Base-by-base conservation (phyloP, 2,888 invertebrate species). In the Quadroppia sp. region DNA sequence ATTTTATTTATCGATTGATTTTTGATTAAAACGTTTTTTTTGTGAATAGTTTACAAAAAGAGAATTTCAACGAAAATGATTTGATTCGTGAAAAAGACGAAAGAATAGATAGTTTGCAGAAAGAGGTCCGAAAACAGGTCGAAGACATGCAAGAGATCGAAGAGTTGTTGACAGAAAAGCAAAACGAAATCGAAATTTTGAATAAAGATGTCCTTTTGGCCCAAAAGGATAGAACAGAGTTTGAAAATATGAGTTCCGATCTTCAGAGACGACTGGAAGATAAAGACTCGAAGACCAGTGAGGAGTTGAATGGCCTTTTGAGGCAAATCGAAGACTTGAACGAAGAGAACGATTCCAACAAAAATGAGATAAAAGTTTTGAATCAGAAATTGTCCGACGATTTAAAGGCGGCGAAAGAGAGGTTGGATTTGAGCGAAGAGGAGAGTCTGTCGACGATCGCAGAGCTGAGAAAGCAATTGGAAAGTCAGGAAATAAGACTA, bases 311-410 rank as follows among this genome's bases (percentile, higher is more conserved):
- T 4, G 28, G 28, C 1, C 30, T 59, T 28, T 15, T 23, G 59
- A 30, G 30, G 13, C 11, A 59, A 25, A 59, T 59, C 17, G 59
- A 59, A 30, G 59, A 59, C 28, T 28, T 59, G 28, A 59, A 59
- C 17, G 59, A 59, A 59, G 59, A 59, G 28, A 59, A 23, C 23
- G 59, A 59, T 28, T 59, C 59, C 13, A 59, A 59, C 28, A 25
- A 28, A 17, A 59, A 28, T 28, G 59, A 59, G 28, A 28, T 79
- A 87, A 87, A 71, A 88, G 81, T 80, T 87, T 87, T 79, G 87
- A 86, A 80, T 88, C 87, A 72, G 87, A 87, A 2, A 98, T 96
- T 17, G 92, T 89, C 78, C 87, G 90, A 0, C 99, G 99, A 50
- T 99, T 92, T 45, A 99, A 83, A 3, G 99, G 86, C 28, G 3